Base-by-base conservation (phyloP, 2,888 invertebrate species). In the Alitta virens region DNA sequence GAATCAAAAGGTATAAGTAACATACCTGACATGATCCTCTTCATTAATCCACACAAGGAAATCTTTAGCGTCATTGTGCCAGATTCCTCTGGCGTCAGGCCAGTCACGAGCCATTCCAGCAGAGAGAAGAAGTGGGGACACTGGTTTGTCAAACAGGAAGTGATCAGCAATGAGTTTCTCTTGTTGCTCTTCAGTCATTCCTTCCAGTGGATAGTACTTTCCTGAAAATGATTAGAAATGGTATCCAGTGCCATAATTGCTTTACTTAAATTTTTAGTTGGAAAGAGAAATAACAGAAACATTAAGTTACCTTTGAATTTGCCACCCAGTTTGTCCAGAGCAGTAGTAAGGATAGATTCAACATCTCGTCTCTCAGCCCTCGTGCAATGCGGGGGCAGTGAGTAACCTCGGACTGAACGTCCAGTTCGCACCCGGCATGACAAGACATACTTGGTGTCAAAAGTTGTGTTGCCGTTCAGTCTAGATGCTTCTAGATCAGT, bases 1-100 rank as follows among this genome's bases (percentile, higher is more conserved):
- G n/a, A n/a, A n/a, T n/a, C n/a, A n/a, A n/a, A n/a, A n/a, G n/a
- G n/a, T n/a, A n/a, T n/a, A 52, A 23, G 52, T 27, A 21, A 9
- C 18, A 27, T 23, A 60, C 56, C 64, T 3, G 68, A 95, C 78
- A 79, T 96, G 96, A 75, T 96, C 95, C 74, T 93, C 90, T 9
- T 94, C 91, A 78, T 94, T 96, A 16, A 94, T 86, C 94, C 95
- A 96, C 38, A 91, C 87, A 0, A 93, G 91, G 72, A 93, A 83
- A 71, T 90, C 90, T 74, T 89, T 89, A 62, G 89, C 88, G 25
- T 89, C 87, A 75, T 88, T 91, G 0, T 94, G 86, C 66, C 66
- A 57, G 54, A 67, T 63, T 24, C 64, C 64, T 1, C 62, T 53
- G n/a, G 66, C 68, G 71, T 91, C 92, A 0, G 94, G 93, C 94